Evolutionary conservation across 2,888 invertebrate species (phyloP).

Genomic region (Cecidostiba fungosa): DNA sequence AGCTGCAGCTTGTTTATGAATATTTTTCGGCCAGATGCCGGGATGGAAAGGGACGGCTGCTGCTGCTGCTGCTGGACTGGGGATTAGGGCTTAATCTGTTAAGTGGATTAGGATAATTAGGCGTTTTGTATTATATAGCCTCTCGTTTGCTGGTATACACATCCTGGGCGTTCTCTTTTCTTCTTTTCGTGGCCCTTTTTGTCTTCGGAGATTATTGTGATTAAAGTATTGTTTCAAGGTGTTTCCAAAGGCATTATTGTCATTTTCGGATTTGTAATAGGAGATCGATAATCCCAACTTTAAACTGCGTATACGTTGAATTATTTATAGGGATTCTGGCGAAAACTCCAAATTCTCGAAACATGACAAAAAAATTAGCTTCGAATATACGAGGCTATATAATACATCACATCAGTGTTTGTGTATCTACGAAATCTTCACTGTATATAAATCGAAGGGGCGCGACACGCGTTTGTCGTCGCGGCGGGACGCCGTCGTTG

Average conservation of each 20-base stretch:
- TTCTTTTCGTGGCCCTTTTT: background rate
- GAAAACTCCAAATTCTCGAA: background rate
- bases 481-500: slow-evolving; percentile 37
- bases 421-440: background rate
- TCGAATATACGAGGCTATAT: background rate
- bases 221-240: slow-evolving; percentile 22
- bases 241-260: background rate
- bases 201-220: slow-evolving; percentile 13
- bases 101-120: slow-evolving; percentile 63
- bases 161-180: background rate
- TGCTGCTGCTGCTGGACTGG: background rate
- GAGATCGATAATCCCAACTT: background rate
- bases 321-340: background rate
- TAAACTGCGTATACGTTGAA: background rate
- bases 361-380: background rate
- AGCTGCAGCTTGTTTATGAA: slow-evolving; percentile 43
- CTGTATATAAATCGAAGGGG: slow-evolving; percentile 26
- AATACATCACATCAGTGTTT: background rate
- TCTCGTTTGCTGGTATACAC: background rate
- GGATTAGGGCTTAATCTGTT: slow-evolving; percentile 42
- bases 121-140: background rate
- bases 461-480: slow-evolving; percentile 30
- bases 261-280: background rate
- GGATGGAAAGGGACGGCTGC: background rate
- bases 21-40: slow-evolving; percentile 35